phyloP scores from a whole-genome alignment of 2,797 vertebrate species.

The Poeciliopsis turneri region DNA sequence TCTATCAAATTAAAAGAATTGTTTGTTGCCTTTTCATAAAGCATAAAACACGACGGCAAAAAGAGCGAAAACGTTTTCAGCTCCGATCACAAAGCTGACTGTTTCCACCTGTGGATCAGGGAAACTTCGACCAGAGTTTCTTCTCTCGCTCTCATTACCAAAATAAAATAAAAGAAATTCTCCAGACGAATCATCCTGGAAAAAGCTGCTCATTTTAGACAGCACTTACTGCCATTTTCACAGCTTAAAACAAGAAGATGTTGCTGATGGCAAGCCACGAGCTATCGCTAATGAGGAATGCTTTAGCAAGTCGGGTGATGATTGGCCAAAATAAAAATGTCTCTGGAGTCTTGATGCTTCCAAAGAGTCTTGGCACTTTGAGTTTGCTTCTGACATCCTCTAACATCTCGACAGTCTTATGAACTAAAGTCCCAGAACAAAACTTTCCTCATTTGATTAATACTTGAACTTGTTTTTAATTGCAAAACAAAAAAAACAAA shows the following conservation, averaged over 20 bases:
- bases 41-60: not conserved
- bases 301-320: not conserved
- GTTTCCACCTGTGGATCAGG: not conserved
- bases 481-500: not conserved
- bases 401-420: not conserved
- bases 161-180: not conserved
- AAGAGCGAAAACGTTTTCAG: not conserved
- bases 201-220: not conserved
- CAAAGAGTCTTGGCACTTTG: not conserved
- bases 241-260: conserved; percentile 1
- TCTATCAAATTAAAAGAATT: not conserved
- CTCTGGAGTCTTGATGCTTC: not conserved
- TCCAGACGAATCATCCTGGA: not conserved
- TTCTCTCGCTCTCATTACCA: not conserved
- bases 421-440: not conserved
- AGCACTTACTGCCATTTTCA: conserved; percentile 5
- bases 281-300: conserved; percentile 4
- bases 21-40: not conserved
- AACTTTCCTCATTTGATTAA: not conserved
- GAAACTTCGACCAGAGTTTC: not conserved
- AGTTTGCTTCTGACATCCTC: not conserved
- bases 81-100: not conserved
- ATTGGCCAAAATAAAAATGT: conserved; percentile 6
- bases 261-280: not conserved
- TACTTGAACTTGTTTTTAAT: not conserved